Percentiles rank a stretch among this genome's conserved stretches.
These are phyloP conservation scores for Beroe forskalii DNA, from an alignment of 37 sponge, comb jelly and placozoan genomes.

Conservation along the genomic window DNA sequence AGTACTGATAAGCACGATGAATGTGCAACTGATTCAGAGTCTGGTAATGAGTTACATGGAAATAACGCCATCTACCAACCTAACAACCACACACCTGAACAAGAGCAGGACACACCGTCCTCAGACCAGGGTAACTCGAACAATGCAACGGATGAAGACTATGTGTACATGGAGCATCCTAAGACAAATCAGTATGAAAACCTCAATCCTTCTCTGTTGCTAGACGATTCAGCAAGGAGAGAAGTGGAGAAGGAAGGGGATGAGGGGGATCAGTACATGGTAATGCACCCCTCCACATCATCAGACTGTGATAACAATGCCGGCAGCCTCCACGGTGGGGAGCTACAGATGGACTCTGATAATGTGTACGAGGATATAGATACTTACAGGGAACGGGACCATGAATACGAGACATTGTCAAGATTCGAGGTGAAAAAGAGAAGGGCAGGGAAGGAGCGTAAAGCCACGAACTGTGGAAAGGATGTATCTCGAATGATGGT, in stretches of 20 bases:
- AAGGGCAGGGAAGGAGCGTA: not conserved
- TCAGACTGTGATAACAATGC: not conserved
- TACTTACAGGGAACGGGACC: not conserved
- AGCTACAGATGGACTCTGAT: not conserved
- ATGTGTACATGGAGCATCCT: not conserved
- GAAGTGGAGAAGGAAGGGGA: not conserved
- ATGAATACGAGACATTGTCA: conserved; percentile 13
- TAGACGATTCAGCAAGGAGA: not conserved
- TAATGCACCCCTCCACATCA: not conserved
- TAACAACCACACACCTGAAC: not conserved
- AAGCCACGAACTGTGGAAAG: too few species aligned
- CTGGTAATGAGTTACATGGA: not conserved
- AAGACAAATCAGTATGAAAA: not conserved
- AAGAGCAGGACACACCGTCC: not conserved
- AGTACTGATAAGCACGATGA: not conserved
- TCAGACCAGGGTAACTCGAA: too few species aligned
- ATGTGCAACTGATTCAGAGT: too few species aligned
- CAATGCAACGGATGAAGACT: too few species aligned
- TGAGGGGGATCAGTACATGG: not conserved
- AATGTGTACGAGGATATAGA: not conserved
- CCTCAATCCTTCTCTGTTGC: not conserved
- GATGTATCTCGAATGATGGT: not conserved
- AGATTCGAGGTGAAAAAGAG: not conserved
- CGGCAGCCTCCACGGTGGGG: not conserved
- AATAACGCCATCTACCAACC: not conserved